Evolutionary conservation across 64 coral and sea anemone genomes (phyloP), one percentile per base, ranked within the genome.

Genomic region (Montipora cactus): DNA sequence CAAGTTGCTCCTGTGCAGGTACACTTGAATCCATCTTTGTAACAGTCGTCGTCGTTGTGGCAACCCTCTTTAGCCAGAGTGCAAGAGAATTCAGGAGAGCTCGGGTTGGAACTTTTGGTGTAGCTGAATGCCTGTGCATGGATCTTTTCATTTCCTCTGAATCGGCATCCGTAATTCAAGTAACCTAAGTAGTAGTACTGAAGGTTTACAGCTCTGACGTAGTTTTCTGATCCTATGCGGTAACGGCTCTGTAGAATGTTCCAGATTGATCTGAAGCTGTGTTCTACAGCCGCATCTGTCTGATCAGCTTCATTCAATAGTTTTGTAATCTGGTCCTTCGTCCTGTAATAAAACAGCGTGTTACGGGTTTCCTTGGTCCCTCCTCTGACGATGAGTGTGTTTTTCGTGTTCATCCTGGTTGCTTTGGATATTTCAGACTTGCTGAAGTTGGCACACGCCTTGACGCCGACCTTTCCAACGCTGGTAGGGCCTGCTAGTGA

Each of bases 321-420:
- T 21, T 90, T 81, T 10, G 81, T 8, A 19, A 95, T 90, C 28
- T 45, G 9, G 9, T 64, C 59, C 45, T 76, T 82, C n/a, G 44
- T 7, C 23, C 69, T 95, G 11, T 86, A 25, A 0, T 59, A 2
- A 6, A 20, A 78, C 5, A 80, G 13, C 59, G 59, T 0, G 15
- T 15, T 64, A 15, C 59, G 59, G 59, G 59, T 64, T 64, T 64
- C 59, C 59, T 64, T 64, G 59, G 59, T 64, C 59, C 93, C 93
- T 5, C 93, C 93, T 59, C 79, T 57, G 10, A 95, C 88, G 62
- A 83, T 51, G 18, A 90, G 7, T 59, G 45, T 90, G 4, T 89
- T 81, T 5, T n/a, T 61, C 69, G 83, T 85, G 15, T 16, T 59
- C 5, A 83, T 49, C 19, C 25, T 55, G 55, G 1, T 78, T 2